Evolutionary conservation across 2,888 invertebrate genomes (phyloP).

Genomic region (Nymphalis urticae): DNA sequence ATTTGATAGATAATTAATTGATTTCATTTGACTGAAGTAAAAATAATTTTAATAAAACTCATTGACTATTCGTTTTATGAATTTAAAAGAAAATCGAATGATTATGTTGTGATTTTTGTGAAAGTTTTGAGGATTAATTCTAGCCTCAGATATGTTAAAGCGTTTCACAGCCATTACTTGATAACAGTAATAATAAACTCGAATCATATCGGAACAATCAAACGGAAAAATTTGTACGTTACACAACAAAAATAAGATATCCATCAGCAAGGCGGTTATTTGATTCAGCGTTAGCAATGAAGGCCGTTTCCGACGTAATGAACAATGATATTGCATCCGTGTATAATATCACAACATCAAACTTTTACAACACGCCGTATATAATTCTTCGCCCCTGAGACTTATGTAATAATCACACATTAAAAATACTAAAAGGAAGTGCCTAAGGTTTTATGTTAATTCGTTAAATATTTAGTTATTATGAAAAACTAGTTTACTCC

Average conservation of each 20-base stretch:
- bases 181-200: constrained; percentile 46
- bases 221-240: constrained; percentile 53
- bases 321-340: constrained; percentile 52
- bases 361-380: constrained; percentile 1
- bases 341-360: constrained; percentile 28
- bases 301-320: constrained; percentile 59
- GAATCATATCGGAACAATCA: constrained; percentile 47
- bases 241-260: constrained; percentile 59
- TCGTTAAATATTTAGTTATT: neutral
- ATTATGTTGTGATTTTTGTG: no score
- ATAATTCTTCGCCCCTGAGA: neutral
- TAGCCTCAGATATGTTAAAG: no score
- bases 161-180: constrained; percentile 38
- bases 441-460: neutral
- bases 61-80: no score
- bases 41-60: no score
- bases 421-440: constrained; percentile 7
- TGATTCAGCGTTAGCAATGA: constrained; percentile 60
- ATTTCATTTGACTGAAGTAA: no score
- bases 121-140: no score
- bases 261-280: constrained; percentile 60
- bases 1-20: no score
- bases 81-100: no score
- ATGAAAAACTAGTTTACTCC: no score
- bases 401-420: neutral